These are phyloP conservation scores for Sebastes jordani DNA, from an alignment of 2,797 vertebrate species.

Conservation along the genomic window DNA sequence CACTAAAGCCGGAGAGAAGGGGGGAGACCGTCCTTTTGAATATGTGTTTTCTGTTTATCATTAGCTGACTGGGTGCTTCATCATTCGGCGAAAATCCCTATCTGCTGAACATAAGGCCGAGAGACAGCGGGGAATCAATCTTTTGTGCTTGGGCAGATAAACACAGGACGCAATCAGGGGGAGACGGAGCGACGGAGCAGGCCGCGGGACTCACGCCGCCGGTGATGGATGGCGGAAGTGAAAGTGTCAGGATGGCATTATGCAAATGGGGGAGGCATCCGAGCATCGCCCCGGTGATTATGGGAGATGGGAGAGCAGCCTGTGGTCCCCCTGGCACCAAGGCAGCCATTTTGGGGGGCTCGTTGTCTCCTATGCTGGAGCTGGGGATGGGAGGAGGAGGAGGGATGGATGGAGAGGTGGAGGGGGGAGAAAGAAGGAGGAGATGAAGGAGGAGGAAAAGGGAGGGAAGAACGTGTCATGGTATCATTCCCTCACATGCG, in stretches of 20 bases:
- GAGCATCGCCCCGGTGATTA: constrained; percentile 96
- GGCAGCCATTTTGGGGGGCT: constrained; percentile 90
- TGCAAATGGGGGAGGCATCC: constrained; percentile 96
- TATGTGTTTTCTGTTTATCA: constrained; percentile 90
- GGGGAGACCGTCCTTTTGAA: constrained; percentile 84
- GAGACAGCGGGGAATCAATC: constrained; percentile 92
- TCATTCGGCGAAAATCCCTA: constrained; percentile 89
- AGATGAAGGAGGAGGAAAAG: constrained; percentile 64
- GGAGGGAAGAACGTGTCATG: constrained; percentile 76
- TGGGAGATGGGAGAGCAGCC: constrained; percentile 90
- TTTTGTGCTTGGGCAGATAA: constrained; percentile 91
- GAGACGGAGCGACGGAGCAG: constrained; percentile 88
- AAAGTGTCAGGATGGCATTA: constrained; percentile 96
- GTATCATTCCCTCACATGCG: constrained; percentile 80
- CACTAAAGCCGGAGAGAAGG: constrained; percentile 69
- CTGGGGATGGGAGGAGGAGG: not conserved
- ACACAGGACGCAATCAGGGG: constrained; percentile 86
- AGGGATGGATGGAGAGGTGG: constrained; percentile 42
- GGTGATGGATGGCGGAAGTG: constrained; percentile 96
- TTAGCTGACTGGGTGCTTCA: constrained; percentile 84
- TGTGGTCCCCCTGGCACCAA: constrained; percentile 93
- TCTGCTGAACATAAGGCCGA: constrained; percentile 88
- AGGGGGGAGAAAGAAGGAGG: constrained; percentile 40
- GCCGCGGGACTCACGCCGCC: constrained; percentile 84
- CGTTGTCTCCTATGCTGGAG: constrained; percentile 62